These are phyloP conservation scores for Champsocephalus esox DNA, from an alignment of 2,797 vertebrate genomes.

Conservation along the genomic window DNA sequence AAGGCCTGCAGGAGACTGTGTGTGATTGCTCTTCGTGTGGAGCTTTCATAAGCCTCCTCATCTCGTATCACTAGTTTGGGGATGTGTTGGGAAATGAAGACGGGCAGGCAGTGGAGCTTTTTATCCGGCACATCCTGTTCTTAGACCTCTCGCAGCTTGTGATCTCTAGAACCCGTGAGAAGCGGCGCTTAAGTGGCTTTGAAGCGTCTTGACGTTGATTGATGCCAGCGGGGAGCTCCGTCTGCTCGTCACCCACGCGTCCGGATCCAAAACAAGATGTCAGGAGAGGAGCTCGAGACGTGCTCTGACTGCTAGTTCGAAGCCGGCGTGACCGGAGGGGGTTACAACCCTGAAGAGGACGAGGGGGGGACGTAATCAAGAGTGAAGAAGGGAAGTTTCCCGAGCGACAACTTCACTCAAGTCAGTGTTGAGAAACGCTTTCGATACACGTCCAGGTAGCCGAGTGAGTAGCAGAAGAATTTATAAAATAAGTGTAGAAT, in stretches of 20 bases:
- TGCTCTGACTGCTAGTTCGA: constrained; percentile 44
- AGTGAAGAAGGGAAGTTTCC: no score
- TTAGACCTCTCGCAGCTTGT: constrained; percentile 39
- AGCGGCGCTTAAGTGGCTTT: constrained; percentile 55
- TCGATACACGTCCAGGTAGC: no score
- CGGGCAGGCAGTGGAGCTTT: constrained; percentile 17
- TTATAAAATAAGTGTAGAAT: no score
- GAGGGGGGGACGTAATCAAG: no score
- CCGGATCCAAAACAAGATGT: constrained; percentile 55
- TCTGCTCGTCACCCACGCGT: constrained; percentile 49
- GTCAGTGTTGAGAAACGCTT: no score
- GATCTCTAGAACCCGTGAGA: constrained; percentile 60
- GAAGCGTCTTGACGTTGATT: constrained; percentile 64
- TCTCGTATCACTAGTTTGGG: background rate
- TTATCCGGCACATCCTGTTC: constrained; percentile 50
- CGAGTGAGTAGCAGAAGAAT: no score
- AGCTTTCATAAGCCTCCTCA: background rate
- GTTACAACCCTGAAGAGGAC: background rate
- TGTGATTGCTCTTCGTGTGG: background rate
- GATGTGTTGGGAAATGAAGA: constrained; percentile 28
- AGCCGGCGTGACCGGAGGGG: no score
- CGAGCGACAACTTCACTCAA: no score
- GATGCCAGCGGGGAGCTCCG: constrained; percentile 57
- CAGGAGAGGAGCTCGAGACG: background rate
- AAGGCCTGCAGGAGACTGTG: background rate